Base-by-base conservation (phyloP, 2,888 invertebrate genomes). In the Caenorhabditis drosophilae region DNA sequence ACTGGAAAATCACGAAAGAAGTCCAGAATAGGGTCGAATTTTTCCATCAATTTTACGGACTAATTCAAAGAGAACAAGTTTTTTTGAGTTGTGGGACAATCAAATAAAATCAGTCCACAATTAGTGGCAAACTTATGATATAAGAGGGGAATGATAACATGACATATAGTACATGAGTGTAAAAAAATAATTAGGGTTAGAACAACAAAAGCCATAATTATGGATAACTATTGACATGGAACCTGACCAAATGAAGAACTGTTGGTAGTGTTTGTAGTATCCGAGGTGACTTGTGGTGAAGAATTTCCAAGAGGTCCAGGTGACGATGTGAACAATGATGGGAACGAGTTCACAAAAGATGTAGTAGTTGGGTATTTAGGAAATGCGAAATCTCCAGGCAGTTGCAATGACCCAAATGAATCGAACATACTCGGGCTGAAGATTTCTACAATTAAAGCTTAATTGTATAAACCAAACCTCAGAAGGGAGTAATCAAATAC, bases 361-460 rank as follows among this genome's bases (percentile, higher is more conserved):
- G 68, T 68, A 15, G 68, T 61, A 1, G 68, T 68, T 34, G 68
- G 68, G 26, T 68, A 68, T 22, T 63, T 61, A 34, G 61, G 63
- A 53, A 59, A 58, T 3, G 51, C 15, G 31, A 63, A 53, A 48
- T 68, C 59, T 22, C 51, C 42, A 2, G 50, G 26, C 34, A 68
- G n/a, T 34, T 59, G 51, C n/a, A 68, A 47, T 12, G 63, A 59
- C 20, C 51, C 57, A 42, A 68, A 59, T 23, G 68, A 50, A 35
- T 68, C 68, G 36, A 68, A 63, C 52, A 68, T 47, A 22, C 48
- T 47, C n/a, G 54, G 52, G 41, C 53, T 68, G 25, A 55, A 44
- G 4, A 36, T 16, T 16, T 25, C 4, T 4, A 16, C 11, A n/a
- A 44, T 22, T 44, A 25, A 7, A 15, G 44, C 12, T 25, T 16